Conservation (phyloP, 2,888 invertebrate species). For the Troides helena region DNA sequence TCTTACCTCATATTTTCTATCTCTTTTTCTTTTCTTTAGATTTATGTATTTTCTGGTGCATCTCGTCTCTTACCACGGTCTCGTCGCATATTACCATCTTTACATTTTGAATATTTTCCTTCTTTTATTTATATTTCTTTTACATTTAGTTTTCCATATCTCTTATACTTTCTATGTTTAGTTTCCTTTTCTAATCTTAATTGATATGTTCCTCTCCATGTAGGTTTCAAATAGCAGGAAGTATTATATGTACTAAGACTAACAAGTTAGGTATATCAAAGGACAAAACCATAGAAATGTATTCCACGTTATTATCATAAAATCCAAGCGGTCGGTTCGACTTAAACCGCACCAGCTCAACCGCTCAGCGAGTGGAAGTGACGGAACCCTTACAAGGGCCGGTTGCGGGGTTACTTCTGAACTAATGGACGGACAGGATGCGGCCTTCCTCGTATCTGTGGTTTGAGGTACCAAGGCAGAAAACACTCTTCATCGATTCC, state of each 20-base stretch:
- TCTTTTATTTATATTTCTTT: too few species aligned
- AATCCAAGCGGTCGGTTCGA: slow-evolving; percentile 34
- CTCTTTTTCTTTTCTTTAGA: too few species aligned
- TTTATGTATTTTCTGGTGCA: too few species aligned
- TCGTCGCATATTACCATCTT: too few species aligned
- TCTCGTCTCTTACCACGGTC: too few species aligned
- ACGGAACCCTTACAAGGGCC: slow-evolving; percentile 47
- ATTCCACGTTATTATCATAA: slow-evolving; percentile 23
- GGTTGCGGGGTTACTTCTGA: slow-evolving; percentile 32
- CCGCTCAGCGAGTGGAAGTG: slow-evolving; percentile 43
- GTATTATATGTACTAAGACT: slow-evolving; percentile 14
- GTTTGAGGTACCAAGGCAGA: slow-evolving; percentile 11
- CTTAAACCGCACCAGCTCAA: slow-evolving; percentile 39
- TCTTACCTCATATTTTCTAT: too few species aligned
- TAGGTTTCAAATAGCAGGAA: neutral
- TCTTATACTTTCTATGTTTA: too few species aligned
- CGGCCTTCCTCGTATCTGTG: slow-evolving; percentile 32
- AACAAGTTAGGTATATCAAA: slow-evolving; percentile 5
- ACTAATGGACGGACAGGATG: slow-evolving; percentile 36
- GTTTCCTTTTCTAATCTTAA: too few species aligned
- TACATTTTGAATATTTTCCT: too few species aligned
- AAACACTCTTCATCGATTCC: neutral
- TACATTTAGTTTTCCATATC: too few species aligned
- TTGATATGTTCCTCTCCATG: too few species aligned
- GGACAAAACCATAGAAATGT: slow-evolving; percentile 29